These are phyloP conservation scores for Harpagus bidentatus DNA, from an alignment of 2,113 vertebrate species.

Conservation along the genomic window DNA sequence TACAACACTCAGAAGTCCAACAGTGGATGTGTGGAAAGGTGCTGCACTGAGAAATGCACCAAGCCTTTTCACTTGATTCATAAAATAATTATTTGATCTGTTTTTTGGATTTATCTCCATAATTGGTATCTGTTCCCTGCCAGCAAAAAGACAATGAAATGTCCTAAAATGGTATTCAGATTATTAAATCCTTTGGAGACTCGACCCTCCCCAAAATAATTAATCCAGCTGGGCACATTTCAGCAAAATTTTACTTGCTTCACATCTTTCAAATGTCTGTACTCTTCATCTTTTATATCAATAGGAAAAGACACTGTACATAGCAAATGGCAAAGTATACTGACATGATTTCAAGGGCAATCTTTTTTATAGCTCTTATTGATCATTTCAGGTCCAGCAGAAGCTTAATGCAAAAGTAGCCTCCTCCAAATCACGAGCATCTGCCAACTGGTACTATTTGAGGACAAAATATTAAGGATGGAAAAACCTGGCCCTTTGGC, in stretches of 20 bases:
- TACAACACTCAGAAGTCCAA: background rate
- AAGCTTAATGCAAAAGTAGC: background rate
- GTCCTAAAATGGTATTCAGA: background rate
- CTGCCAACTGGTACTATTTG: background rate
- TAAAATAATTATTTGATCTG: background rate
- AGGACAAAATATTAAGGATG: background rate
- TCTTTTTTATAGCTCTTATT: background rate
- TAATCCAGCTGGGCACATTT: background rate
- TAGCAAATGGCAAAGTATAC: background rate
- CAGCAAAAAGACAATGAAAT: background rate
- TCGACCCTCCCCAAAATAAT: background rate
- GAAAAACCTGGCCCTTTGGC: background rate
- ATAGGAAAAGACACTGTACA: background rate
- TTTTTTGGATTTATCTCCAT: background rate
- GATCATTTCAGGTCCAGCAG: background rate
- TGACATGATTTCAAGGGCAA: background rate
- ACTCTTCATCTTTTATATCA: background rate
- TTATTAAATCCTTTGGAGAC: background rate
- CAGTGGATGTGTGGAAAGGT: background rate
- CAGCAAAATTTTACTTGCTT: background rate
- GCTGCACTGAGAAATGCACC: background rate
- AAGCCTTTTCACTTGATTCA: background rate
- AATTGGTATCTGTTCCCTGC: background rate
- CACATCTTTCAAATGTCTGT: background rate
- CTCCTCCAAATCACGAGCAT: background rate